Percentiles rank a stretch among this genome's conserved stretches.
Conservation (phyloP, 30 jellyfish, hydroid and myxozoan species). For the Clytia hemisphaerica region DNA sequence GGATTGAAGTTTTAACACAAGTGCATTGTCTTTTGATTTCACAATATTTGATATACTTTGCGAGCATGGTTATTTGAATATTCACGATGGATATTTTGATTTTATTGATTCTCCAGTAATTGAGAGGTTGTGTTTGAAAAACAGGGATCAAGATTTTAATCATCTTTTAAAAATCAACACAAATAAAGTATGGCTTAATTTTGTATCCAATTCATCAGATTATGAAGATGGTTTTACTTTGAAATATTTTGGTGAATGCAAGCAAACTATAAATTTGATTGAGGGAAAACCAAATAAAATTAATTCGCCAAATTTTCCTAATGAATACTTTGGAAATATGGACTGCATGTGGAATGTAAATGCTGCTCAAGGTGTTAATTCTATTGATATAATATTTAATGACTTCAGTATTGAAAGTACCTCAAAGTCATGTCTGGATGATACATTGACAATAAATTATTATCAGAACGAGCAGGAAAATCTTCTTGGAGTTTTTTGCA, state of each 20-base stretch:
- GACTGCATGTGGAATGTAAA: slow-evolving; percentile 18
- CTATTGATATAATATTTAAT: not conserved
- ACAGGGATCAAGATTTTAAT: slow-evolving; percentile 17
- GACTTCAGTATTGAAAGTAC: slow-evolving; percentile 17
- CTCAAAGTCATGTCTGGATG: slow-evolving; percentile 23
- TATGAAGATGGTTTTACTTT: slow-evolving; percentile 29
- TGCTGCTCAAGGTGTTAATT: not conserved
- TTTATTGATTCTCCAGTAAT: not conserved
- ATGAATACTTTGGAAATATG: slow-evolving; percentile 23
- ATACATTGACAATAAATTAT: not conserved
- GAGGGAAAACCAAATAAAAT: slow-evolving; percentile 11
- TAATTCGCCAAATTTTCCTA: slow-evolving; percentile 30
- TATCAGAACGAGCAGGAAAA: not conserved
- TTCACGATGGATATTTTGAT: slow-evolving; percentile 17
- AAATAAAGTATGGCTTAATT: slow-evolving; percentile 25
- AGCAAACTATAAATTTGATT: slow-evolving; percentile 2
- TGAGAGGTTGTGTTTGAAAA: slow-evolving; percentile 1
- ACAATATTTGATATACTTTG: slow-evolving; percentile 22
- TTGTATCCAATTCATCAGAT: slow-evolving; percentile 28
- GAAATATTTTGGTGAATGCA: slow-evolving; percentile 27
- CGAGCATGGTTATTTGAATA: slow-evolving; percentile 25
- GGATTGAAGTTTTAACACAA: slow-evolving; percentile 25
- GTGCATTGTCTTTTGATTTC: slow-evolving; percentile 28
- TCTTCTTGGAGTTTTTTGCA: slow-evolving; percentile 18
- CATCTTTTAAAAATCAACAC: not conserved